Conservation (phyloP, 2,888 invertebrate genomes). For the Podotricha telesiphe region DNA sequence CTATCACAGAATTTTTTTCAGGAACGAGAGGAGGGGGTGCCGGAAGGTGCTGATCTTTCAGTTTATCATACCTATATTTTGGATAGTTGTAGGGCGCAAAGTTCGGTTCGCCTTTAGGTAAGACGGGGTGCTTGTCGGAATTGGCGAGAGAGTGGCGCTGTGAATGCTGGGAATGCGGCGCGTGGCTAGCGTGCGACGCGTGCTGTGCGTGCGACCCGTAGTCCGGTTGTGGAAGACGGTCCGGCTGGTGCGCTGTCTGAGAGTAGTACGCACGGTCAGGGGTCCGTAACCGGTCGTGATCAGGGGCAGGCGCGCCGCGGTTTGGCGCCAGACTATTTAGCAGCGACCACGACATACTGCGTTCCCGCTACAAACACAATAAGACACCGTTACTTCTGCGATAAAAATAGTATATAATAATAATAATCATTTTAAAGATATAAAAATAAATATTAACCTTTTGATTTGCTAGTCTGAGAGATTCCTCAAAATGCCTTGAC, state of each 20-base stretch:
- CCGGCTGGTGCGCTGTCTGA: slow-evolving; percentile 51
- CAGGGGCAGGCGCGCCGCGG: slow-evolving; percentile 58
- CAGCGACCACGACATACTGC: slow-evolving; percentile 82
- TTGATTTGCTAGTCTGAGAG: slow-evolving; percentile 89
- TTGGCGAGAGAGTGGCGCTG: slow-evolving; percentile 64
- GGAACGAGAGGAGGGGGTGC: slow-evolving; percentile 87
- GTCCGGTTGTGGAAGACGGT: slow-evolving; percentile 55
- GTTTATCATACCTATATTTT: slow-evolving; percentile 85
- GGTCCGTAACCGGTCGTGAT: slow-evolving; percentile 61
- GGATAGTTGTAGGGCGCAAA: slow-evolving; percentile 87
- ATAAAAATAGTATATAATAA: too few relatives aligned
- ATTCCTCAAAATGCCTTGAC: slow-evolving; percentile 95
- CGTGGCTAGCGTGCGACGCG: slow-evolving; percentile 56
- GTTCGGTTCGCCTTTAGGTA: slow-evolving; percentile 87
- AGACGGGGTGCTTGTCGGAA: slow-evolving; percentile 66
- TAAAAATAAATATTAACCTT: too few relatives aligned
- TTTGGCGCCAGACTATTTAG: slow-evolving; percentile 79
- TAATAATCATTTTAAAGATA: too few relatives aligned
- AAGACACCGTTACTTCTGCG: slow-evolving; percentile 16
- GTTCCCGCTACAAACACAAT: slow-evolving; percentile 73
- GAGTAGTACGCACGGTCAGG: slow-evolving; percentile 62
- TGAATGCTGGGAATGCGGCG: slow-evolving; percentile 59
- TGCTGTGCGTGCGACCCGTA: slow-evolving; percentile 57
- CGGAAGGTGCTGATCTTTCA: slow-evolving; percentile 85
- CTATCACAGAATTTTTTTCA: slow-evolving; percentile 91